Evolutionary conservation across 2,797 vertebrate species (phyloP).

Genomic region (Lepilemur ruficaudatus): DNA sequence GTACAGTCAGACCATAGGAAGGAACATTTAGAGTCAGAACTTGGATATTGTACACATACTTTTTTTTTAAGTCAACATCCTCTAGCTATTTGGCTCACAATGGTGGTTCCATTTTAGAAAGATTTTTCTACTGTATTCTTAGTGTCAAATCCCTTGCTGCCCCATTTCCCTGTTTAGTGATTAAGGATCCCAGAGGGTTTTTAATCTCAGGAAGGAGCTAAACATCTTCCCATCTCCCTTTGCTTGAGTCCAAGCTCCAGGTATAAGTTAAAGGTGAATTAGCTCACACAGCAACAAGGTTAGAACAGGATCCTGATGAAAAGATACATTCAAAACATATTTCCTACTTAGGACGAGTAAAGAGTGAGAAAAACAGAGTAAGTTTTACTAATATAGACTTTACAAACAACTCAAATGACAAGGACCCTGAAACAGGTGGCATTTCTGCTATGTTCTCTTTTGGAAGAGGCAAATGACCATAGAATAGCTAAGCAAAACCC

Average conservation of each 20-base stretch:
- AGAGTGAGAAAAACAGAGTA: not conserved
- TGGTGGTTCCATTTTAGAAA: not conserved
- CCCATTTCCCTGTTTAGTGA: not conserved
- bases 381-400: not conserved
- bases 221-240: conserved; percentile 32
- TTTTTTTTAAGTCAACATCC: not conserved
- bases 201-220: conserved; percentile 35
- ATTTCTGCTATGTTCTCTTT: conserved; percentile 14
- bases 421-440: not conserved
- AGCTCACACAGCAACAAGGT: not conserved
- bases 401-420: not conserved
- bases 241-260: not conserved
- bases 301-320: not conserved
- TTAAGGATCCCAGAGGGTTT: conserved; percentile 19
- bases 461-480: not conserved
- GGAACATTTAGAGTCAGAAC: conserved; percentile 27
- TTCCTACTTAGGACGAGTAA: not conserved
- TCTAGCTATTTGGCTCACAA: not conserved
- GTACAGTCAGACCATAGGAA: not conserved
- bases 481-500: not conserved
- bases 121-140: conserved; percentile 18
- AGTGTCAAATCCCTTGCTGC: conserved; percentile 20
- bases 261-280: conserved; percentile 36
- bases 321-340: conserved; percentile 14
- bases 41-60: not conserved